These are phyloP conservation scores for Linnaemya tessellans DNA, from an alignment of 2,888 invertebrate species.

Conservation along the genomic window DNA sequence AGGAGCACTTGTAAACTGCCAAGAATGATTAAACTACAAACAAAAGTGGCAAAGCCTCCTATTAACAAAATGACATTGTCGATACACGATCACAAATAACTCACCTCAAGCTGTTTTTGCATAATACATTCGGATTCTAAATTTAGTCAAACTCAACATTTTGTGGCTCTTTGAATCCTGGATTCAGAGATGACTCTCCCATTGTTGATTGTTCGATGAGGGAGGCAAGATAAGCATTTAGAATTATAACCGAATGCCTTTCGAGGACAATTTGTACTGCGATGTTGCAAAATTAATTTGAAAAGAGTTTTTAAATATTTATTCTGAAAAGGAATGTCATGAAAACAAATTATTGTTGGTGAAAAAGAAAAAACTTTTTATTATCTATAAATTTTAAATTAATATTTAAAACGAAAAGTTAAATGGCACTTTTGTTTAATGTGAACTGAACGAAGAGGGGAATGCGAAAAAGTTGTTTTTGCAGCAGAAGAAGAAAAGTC, in stretches of 20 bases:
- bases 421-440: conserved; percentile 34
- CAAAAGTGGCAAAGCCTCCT: too few relatives aligned
- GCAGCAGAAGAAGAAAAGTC: conserved; percentile 13
- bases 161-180: too few relatives aligned
- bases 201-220: background rate
- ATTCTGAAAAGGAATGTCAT: background rate
- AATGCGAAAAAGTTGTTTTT: conserved; percentile 20
- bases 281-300: too few relatives aligned
- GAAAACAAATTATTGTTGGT: too few relatives aligned
- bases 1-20: too few relatives aligned
- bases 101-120: too few relatives aligned
- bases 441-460: background rate
- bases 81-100: too few relatives aligned
- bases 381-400: background rate
- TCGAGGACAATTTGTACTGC: background rate
- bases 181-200: too few relatives aligned
- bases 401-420: conserved; percentile 33
- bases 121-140: too few relatives aligned
- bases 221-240: background rate
- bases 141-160: too few relatives aligned
- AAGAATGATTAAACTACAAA: too few relatives aligned
- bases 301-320: background rate
- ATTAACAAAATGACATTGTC: too few relatives aligned
- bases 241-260: background rate
- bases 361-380: background rate